Evolutionary conservation across 2,113 vertebrate species (phyloP).

Genomic region (Naja naja): DNA sequence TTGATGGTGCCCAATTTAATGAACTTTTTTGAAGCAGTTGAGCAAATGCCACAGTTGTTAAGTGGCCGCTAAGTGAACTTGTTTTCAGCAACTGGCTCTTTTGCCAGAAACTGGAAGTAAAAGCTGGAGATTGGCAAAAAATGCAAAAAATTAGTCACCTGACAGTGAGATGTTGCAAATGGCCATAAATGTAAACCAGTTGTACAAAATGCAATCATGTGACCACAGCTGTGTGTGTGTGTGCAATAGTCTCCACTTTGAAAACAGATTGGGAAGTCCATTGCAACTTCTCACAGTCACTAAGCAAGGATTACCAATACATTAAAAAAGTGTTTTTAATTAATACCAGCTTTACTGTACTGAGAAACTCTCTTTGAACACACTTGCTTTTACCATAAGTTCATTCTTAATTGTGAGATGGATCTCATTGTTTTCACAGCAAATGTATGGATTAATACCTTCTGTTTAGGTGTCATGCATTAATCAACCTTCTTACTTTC

Average conservation of each 20-base stretch:
- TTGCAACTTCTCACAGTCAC: neutral
- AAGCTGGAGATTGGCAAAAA: neutral
- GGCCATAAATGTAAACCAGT: neutral
- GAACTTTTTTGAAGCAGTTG: neutral
- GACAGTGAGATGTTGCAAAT: too few species aligned
- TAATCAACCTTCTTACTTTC: slow-evolving; percentile 42
- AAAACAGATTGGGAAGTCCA: neutral
- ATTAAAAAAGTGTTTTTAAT: neutral
- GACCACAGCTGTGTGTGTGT: too few species aligned
- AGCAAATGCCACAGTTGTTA: neutral
- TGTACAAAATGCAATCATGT: neutral
- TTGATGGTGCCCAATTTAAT: neutral
- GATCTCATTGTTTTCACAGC: slow-evolving; percentile 10
- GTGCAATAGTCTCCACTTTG: neutral
- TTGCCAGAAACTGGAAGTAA: neutral
- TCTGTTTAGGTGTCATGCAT: neutral
- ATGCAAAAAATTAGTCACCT: neutral
- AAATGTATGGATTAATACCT: neutral
- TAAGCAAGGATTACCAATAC: neutral
- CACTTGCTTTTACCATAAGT: slow-evolving; percentile 21
- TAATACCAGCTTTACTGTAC: neutral
- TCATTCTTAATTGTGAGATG: slow-evolving; percentile 33
- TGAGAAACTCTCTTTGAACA: slow-evolving; percentile 26
- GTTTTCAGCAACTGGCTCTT: neutral
- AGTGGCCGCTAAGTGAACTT: neutral